Percentiles rank a stretch among this genome's conserved stretches.
Evolutionary conservation across 1,140 invertebrate genomes (phyloP).

Genomic region (Theocolax elegans): DNA sequence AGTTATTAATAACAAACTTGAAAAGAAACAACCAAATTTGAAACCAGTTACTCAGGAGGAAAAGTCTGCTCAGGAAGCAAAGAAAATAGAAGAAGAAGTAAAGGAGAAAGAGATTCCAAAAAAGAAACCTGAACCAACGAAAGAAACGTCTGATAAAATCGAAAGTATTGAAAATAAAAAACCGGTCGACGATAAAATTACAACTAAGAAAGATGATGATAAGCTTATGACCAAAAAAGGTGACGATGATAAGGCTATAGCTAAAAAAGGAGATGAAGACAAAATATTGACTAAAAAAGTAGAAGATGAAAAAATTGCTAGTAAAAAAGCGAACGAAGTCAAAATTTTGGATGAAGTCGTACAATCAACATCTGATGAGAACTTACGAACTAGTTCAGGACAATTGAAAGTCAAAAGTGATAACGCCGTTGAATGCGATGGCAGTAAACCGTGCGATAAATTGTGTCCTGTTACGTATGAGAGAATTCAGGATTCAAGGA

Average conservation of each 20-base stretch:
- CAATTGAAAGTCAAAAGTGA: conserved; percentile 59
- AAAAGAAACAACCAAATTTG: conserved; percentile 31
- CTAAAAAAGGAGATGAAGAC: too few relatives aligned
- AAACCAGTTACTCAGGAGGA: too few relatives aligned
- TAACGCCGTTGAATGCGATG: conserved; percentile 55
- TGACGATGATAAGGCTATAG: too few relatives aligned
- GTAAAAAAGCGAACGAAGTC: conserved; percentile 12
- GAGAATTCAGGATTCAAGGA: conserved; percentile 59
- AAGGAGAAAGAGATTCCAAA: conserved; percentile 43
- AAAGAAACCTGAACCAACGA: conserved; percentile 37
- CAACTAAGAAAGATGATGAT: too few relatives aligned
- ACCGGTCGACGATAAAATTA: conserved; percentile 3
- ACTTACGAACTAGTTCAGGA: conserved; percentile 37
- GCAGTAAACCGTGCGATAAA: conserved; percentile 53
- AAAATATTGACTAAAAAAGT: too few relatives aligned
- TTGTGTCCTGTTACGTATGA: conserved; percentile 58
- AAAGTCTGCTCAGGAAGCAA: too few relatives aligned
- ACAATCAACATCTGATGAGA: conserved; percentile 18
- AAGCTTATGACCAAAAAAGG: too few relatives aligned
- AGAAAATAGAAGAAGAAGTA: conserved; percentile 46
- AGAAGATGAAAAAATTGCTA: neutral
- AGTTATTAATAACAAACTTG: neutral
- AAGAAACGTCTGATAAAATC: conserved; percentile 28
- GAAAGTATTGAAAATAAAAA: conserved; percentile 32
- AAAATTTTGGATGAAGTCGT: neutral